Evolutionary conservation across 2,113 vertebrate species (phyloP), one percentile per base, ranked within the genome.

Genomic region (Calidris pygmaea): DNA sequence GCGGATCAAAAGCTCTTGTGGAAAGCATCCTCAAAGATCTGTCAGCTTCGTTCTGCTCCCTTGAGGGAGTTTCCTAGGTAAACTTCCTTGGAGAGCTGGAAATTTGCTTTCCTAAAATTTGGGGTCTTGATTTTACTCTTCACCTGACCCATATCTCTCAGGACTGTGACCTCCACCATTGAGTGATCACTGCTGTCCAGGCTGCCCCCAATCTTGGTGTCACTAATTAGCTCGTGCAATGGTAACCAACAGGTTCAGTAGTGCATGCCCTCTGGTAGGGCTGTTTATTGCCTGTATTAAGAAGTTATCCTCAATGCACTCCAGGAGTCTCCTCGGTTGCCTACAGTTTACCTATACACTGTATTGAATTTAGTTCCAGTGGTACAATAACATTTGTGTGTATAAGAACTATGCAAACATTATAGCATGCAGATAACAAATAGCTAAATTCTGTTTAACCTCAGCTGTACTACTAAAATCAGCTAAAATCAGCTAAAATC

Each of bases 211-310:
- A 27, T 62, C 59, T 37, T 62, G 24, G 37, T 10, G 60, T 39
- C 60, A 39, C 35, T 18, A 16, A 35, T 62, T 39, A 62, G n/a
- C 13, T 37, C 14, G 15, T 60, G 22, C 14, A 14, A 16, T 60
- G 59, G 59, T 60, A 27, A 53, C 16, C 18, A 67, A 24, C 14
- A 53, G 10, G 27, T 58, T 10, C 29, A n/a, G 8, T 10, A 76
- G 10, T 2, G 4, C 27, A 5, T 21, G 3, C 20, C 4, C 4
- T n/a, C 18, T 72, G 35, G 8, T 11, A 62, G 24, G 10, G 4
- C 10, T 50, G 11, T 26, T 37, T 55, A 39, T 50, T 67, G 45
- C 30, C 17, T 68, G 34, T 14, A 10, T 59, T 39, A n/a, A 34
- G 34, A 85, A 35, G 4, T 58, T 73, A n/a, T 48, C 19, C 14